Evolutionary conservation across 2,797 vertebrate species (phyloP), one percentile per base, ranked within the genome.

Genomic region (Helostoma temminkii): DNA sequence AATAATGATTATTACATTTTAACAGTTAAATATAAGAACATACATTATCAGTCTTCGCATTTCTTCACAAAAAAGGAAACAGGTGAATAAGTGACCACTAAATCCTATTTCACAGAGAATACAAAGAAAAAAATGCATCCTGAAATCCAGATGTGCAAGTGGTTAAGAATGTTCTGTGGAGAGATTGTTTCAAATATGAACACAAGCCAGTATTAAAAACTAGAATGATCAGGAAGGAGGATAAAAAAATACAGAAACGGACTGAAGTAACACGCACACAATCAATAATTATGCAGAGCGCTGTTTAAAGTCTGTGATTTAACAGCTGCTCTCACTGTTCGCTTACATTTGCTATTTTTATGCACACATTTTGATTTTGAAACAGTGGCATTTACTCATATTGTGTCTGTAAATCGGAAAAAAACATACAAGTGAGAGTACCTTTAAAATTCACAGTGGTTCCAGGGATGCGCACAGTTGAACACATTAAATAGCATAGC

Each of bases 381-480:
- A 60, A 43, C 47, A 66, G 45, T 57, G 45, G 28, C 78, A 69
- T 69, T 63, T 80, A 64, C 67, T 75, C 18, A 6, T 66, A 65
- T 66, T 73, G 48, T 63, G 48, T 59, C n/a, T 9, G 53, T 68
- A 67, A 67, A 83, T 72, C 21, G 64, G 47, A 71, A 24, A 56
- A 39, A 76, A 15, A 74, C 50, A 75, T 67, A 41, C 14, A 81
- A 78, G 78, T 80, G 64, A 68, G 70, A 77, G 32, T 53, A 50
- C 43, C 48, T 68, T 78, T 43, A 81, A 47, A 46, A 71, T 68
- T 59, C 64, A 73, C 6, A 22, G 39, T 42, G 65, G 34, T 32
- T 41, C 30, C 16, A 55, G 15, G 55, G 49, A 62, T 46, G 63
- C 57, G 71, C 68, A 68, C 24, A 12, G 32, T 30, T 58, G 59